Evolutionary conservation across 2,113 vertebrate genomes (phyloP), one percentile per base, ranked within the genome.

Genomic region (Lepisosteus oculatus): DNA sequence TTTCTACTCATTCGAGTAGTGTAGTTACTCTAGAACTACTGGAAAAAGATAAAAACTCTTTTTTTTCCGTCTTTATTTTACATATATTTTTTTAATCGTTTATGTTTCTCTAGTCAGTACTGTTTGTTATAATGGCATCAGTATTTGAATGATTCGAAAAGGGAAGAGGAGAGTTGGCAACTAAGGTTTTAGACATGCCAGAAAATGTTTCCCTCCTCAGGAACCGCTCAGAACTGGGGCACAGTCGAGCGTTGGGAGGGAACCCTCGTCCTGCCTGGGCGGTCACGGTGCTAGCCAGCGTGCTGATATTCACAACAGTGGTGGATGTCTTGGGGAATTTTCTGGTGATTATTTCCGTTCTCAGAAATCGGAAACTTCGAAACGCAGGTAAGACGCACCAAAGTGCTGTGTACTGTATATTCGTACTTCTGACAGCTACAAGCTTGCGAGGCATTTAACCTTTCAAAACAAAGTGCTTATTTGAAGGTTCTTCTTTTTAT

Each of bases 311-410:
- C 87, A 96, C 93, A 84, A 95, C 94, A 0, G 91, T 92, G 47
- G 92, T 95, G 80, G 95, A 98, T 65, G 81, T 95, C 72, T 70
- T 95, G 81, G 95, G 94, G 59, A 96, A 94, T 77, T 84, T 95
- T 59, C 87, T 97, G 71, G 94, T 96, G 64, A 91, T 96, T 79
- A 72, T 93, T 70, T 94, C 94, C 0, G 95, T 96, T 70, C 91
- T 94, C 76, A 92, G 89, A 83, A 97, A 96, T 86, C 93, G 92
- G 78, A 95, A 94, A 78, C 92, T 97, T 71, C 86, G 93, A 77
- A 95, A 96, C 75, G 77, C 93, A 71, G 95, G 96, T 95, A 87
- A 92, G 94, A 57, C 7, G 47, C 17, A 29, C 17, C 17, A 29
- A 29, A 29, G 17, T 29, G 17, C 1, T 29, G 17, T 29, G 17